Percentiles rank a stretch among this genome's conserved stretches.
Evolutionary conservation across 2,797 vertebrate genomes (phyloP).

Genomic region (Alcedo quadribrachys): DNA sequence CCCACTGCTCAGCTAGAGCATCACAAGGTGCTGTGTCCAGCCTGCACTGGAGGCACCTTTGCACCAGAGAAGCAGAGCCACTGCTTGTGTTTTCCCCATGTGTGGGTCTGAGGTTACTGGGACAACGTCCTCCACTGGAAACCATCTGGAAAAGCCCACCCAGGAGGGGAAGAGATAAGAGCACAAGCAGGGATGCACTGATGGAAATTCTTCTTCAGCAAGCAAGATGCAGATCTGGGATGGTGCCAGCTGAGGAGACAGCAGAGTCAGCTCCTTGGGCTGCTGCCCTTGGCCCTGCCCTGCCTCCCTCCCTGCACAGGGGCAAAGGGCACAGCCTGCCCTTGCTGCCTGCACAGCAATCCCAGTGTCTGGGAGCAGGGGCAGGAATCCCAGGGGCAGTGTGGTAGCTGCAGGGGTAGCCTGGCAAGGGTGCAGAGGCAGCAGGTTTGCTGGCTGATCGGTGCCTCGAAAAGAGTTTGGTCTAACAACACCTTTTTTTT

Average conservation of each 20-base stretch:
- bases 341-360: neutral
- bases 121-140: neutral
- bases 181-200: neutral
- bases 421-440: neutral
- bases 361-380: no score
- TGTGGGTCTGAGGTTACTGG: accelerated
- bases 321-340: neutral
- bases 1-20: neutral
- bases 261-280: neutral
- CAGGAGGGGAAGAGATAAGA: neutral
- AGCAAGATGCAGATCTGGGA: neutral
- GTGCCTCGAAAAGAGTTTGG: constrained; percentile 26
- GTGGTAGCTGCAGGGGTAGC: neutral
- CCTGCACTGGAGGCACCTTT: neutral
- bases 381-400: neutral
- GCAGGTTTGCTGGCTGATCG: neutral
- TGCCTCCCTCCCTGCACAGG: neutral
- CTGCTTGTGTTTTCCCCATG: neutral
- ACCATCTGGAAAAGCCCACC: neutral
- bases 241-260: neutral
- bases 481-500: neutral
- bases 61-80: neutral
- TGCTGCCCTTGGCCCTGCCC: neutral
- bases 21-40: neutral
- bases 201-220: neutral